These are phyloP conservation scores for Eristalinus sepulchralis DNA, from an alignment of 2,888 invertebrate species.

Conservation along the genomic window DNA sequence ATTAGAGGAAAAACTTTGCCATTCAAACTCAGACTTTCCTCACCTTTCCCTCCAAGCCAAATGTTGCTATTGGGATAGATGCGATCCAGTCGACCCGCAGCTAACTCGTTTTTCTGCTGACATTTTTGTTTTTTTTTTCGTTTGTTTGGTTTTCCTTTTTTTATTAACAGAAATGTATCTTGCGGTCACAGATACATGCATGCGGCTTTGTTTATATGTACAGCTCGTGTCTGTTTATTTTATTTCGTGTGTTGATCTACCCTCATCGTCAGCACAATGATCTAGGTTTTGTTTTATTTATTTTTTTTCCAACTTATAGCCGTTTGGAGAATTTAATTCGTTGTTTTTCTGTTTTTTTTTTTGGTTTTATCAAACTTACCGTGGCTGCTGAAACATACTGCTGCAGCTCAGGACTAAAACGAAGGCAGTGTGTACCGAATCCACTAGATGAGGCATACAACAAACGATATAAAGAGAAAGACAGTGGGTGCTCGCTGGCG, in stretches of 20 bases:
- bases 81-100: slow-evolving; percentile 20
- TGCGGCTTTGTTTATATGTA: neutral
- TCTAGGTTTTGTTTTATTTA: slow-evolving; percentile 38
- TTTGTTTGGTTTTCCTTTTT: neutral
- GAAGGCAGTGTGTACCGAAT: neutral
- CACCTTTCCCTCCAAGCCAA: neutral
- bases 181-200: slow-evolving; percentile 7
- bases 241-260: slow-evolving; percentile 19
- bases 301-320: slow-evolving; percentile 31
- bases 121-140: neutral
- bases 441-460: neutral
- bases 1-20: slow-evolving; percentile 24
- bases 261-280: slow-evolving; percentile 40
- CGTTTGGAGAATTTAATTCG: neutral
- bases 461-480: slow-evolving; percentile 3
- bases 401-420: slow-evolving; percentile 3
- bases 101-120: slow-evolving; percentile 46
- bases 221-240: slow-evolving; percentile 28
- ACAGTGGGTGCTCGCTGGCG: neutral
- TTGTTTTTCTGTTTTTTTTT: neutral
- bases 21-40: slow-evolving; percentile 17
- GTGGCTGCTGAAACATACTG: neutral
- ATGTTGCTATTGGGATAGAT: slow-evolving; percentile 6
- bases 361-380: neutral
- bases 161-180: slow-evolving; percentile 31